Percentiles rank a stretch among this genome's conserved stretches.
phyloP scores from a whole-genome alignment of 2,113 vertebrate species.

The Elephas maximus region DNA sequence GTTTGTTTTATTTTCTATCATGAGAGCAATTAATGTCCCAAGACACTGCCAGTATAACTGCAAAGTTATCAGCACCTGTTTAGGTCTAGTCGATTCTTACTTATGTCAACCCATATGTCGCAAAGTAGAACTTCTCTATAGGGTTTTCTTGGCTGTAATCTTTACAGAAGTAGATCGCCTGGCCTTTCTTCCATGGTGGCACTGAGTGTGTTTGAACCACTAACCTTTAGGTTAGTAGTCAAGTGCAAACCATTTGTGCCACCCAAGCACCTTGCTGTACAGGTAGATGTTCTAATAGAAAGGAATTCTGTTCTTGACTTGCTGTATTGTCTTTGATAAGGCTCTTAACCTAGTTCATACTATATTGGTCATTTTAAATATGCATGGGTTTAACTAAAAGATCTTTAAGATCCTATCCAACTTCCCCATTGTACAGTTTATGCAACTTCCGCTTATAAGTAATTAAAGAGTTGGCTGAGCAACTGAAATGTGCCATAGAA shows the following conservation, averaged over 20 bases:
- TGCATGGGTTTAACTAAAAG: not conserved
- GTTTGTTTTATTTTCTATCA: not conserved
- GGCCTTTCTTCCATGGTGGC: too few species aligned
- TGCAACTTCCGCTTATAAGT: not conserved
- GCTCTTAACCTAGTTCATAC: not conserved
- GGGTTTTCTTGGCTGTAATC: too few species aligned
- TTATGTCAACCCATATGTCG: too few species aligned
- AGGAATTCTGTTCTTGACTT: not conserved
- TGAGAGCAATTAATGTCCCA: not conserved
- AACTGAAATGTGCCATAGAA: constrained; percentile 21
- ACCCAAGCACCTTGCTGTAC: too few species aligned
- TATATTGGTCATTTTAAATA: not conserved
- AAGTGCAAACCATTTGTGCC: too few species aligned
- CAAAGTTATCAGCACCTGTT: not conserved
- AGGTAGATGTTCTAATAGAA: not conserved
- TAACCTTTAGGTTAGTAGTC: too few species aligned
- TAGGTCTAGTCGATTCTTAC: too few species aligned
- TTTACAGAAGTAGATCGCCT: too few species aligned
- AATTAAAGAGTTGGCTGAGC: constrained; percentile 26
- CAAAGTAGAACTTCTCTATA: too few species aligned
- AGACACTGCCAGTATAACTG: not conserved
- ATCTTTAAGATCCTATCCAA: not conserved
- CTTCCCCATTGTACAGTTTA: not conserved
- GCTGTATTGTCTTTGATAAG: not conserved
- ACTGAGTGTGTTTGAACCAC: too few species aligned